Evolutionary conservation across 2,888 invertebrate species (phyloP).

Genomic region (Calameuta idolon): DNA sequence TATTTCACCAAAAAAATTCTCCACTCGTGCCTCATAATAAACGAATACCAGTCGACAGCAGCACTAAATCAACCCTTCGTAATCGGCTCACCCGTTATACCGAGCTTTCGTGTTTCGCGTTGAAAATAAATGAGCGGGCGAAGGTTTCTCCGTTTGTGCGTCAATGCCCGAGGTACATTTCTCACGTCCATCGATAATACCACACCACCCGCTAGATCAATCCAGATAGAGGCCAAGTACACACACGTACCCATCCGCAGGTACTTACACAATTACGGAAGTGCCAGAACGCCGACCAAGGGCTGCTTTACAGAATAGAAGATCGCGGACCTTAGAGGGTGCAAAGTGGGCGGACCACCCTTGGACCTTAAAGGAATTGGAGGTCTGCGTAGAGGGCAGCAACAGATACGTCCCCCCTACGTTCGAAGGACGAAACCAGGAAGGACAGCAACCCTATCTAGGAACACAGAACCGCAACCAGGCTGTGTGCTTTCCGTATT

Average conservation of each 20-base stretch:
- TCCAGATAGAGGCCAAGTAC: not conserved
- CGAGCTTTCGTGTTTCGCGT: constrained; percentile 34
- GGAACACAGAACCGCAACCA: constrained; percentile 61
- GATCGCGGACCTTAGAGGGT: constrained; percentile 9
- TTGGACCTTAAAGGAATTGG: constrained; percentile 55
- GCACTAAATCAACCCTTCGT: not conserved
- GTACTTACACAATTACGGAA: constrained; percentile 17
- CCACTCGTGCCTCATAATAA: not conserved
- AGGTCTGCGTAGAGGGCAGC: constrained; percentile 13
- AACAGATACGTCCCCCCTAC: not conserved
- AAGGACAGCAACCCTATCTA: constrained; percentile 59
- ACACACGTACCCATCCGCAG: constrained; percentile 20
- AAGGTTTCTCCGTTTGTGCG: not conserved
- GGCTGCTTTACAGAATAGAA: constrained; percentile 12
- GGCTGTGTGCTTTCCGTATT: constrained; percentile 19
- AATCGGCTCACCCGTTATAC: not conserved
- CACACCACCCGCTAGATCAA: not conserved
- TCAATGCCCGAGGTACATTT: not conserved
- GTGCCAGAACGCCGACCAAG: constrained; percentile 53
- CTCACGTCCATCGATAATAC: not conserved
- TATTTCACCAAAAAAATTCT: not conserved
- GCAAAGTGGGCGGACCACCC: constrained; percentile 18
- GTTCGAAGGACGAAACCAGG: not conserved
- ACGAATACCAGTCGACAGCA: not conserved
- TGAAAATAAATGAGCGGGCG: constrained; percentile 50